Evolutionary conservation across 2,113 vertebrate species (phyloP).

Genomic region (Cromileptes altivelis): DNA sequence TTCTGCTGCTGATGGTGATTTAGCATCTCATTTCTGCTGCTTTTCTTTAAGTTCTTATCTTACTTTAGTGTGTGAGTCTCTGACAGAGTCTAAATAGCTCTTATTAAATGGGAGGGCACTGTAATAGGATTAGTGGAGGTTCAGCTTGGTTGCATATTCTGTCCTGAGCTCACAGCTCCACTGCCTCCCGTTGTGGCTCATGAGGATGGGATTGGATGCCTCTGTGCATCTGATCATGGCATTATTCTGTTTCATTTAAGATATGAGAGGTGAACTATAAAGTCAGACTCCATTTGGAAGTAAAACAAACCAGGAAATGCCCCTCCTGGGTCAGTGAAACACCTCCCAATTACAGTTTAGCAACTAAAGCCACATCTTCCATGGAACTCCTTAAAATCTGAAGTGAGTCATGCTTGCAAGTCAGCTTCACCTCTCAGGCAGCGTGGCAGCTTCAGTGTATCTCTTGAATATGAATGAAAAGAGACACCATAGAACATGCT

Average conservation of each 20-base stretch:
- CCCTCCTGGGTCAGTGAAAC: background rate
- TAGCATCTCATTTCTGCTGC: slow-evolving; percentile 26
- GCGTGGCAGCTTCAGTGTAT: background rate
- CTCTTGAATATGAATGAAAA: slow-evolving; percentile 35
- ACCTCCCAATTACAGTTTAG: background rate
- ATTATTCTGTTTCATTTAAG: slow-evolving; percentile 28
- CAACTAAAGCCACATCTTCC: background rate
- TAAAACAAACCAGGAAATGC: background rate
- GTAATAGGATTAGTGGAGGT: slow-evolving; percentile 87
- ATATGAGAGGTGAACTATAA: background rate
- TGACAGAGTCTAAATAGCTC: slow-evolving; percentile 80
- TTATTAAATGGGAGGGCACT: slow-evolving; percentile 80
- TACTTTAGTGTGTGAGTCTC: slow-evolving; percentile 69
- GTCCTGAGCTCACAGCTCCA: slow-evolving; percentile 51
- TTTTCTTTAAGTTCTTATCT: slow-evolving; percentile 60
- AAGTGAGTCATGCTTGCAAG: background rate
- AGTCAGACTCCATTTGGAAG: background rate
- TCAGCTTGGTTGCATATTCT: slow-evolving; percentile 81
- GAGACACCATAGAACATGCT: slow-evolving; percentile 41
- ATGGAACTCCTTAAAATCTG: background rate
- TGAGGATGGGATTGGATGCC: slow-evolving; percentile 18
- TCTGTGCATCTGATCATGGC: slow-evolving; percentile 27
- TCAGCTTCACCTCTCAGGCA: background rate
- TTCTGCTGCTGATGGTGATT: slow-evolving; percentile 27
- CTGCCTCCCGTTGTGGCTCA: slow-evolving; percentile 27